These are phyloP conservation scores for Helarctos malayanus DNA, from an alignment of 2,797 vertebrate species.

Conservation along the genomic window DNA sequence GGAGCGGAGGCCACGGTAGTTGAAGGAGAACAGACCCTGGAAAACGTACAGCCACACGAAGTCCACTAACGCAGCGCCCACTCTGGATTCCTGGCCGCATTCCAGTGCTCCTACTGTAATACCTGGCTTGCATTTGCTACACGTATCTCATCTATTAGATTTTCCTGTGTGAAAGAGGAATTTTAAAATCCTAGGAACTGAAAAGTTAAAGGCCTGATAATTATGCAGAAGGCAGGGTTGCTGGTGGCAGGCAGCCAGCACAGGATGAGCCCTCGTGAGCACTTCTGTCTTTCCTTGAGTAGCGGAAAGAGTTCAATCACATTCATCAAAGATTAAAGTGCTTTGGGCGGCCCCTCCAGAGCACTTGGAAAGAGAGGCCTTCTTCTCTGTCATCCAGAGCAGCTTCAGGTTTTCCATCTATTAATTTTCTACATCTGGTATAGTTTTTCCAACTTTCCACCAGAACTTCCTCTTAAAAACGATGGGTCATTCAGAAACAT, in stretches of 20 bases:
- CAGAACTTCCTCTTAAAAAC: slow-evolving; percentile 57
- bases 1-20: not conserved
- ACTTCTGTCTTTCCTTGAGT: slow-evolving; percentile 71
- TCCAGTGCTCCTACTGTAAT: not conserved
- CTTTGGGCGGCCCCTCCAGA: slow-evolving; percentile 70
- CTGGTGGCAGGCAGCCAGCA: slow-evolving; percentile 70
- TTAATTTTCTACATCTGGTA: slow-evolving; percentile 76
- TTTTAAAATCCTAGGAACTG: slow-evolving; percentile 60
- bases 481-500: not conserved
- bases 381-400: slow-evolving; percentile 48
- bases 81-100: not conserved
- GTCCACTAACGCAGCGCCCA: not conserved
- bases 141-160: not conserved
- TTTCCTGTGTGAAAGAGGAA: slow-evolving; percentile 32
- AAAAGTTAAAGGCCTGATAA: slow-evolving; percentile 53
- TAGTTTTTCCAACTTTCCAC: slow-evolving; percentile 59
- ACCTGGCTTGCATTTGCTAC: not conserved
- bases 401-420: slow-evolving; percentile 65
- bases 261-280: slow-evolving; percentile 62
- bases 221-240: slow-evolving; percentile 60
- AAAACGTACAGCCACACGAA: not conserved
- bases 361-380: slow-evolving; percentile 64
- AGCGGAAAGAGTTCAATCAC: slow-evolving; percentile 69
- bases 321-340: slow-evolving; percentile 79
- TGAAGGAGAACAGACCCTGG: slow-evolving; percentile 5